phyloP scores from a whole-genome alignment of 1,140 invertebrate species.

The Watersipora subatra region DNA sequence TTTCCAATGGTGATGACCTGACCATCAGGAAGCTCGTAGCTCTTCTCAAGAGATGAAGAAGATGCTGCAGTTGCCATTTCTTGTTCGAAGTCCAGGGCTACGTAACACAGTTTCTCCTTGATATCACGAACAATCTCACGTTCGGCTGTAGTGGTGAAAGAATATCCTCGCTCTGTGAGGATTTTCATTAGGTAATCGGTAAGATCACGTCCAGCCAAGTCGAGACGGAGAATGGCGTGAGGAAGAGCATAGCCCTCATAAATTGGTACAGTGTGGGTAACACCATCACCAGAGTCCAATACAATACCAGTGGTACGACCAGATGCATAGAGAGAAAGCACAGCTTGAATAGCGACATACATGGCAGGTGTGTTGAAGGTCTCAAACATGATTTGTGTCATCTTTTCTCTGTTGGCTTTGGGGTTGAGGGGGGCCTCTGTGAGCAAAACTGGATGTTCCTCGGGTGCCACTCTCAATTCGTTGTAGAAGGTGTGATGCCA shows the following conservation, averaged over 20 bases:
- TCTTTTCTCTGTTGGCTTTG: slow-evolving; percentile 59
- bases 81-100: slow-evolving; percentile 83
- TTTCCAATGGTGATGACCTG: slow-evolving; percentile 35
- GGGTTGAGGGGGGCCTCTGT: slow-evolving; percentile 34
- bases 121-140: slow-evolving; percentile 28
- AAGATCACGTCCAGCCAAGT: slow-evolving; percentile 73
- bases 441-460: slow-evolving; percentile 34
- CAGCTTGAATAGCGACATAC: slow-evolving; percentile 41
- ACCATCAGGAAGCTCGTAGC: slow-evolving; percentile 44
- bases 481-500: slow-evolving; percentile 77
- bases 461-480: slow-evolving; percentile 51
- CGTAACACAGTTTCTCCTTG: slow-evolving; percentile 77
- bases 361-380: slow-evolving; percentile 48
- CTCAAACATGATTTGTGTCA: slow-evolving; percentile 91
- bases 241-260: slow-evolving; percentile 68
- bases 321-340: slow-evolving; percentile 26
- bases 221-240: slow-evolving; percentile 85
- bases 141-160: slow-evolving; percentile 70
- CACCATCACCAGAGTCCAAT: slow-evolving; percentile 45
- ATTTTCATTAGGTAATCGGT: slow-evolving; percentile 88
- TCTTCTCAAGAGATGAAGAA: slow-evolving; percentile 31
- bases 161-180: slow-evolving; percentile 88
- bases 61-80: slow-evolving; percentile 79
- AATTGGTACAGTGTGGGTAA: slow-evolving; percentile 79
- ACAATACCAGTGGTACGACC: slow-evolving; percentile 32